Percentiles rank a stretch among this genome's conserved stretches.
These are phyloP conservation scores for Indicator maculatus DNA, from an alignment of 2,113 vertebrate species.

Conservation along the genomic window DNA sequence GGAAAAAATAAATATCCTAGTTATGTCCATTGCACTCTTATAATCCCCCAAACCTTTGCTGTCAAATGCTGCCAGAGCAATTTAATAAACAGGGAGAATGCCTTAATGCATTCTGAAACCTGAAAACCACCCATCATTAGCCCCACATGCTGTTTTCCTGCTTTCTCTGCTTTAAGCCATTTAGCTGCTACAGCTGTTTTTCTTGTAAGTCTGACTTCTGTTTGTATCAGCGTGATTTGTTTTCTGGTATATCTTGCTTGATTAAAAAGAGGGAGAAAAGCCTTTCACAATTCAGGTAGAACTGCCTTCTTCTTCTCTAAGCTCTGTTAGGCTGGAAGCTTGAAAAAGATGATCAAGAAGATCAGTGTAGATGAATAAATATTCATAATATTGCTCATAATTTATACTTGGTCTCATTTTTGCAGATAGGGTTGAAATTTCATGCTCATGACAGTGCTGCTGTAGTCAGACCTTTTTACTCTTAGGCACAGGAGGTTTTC, in stretches of 20 bases:
- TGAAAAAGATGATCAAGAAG: constrained; percentile 45
- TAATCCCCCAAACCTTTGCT: constrained; percentile 61
- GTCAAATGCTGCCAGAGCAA: constrained; percentile 66
- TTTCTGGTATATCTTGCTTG: constrained; percentile 43
- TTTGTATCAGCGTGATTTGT: constrained; percentile 67
- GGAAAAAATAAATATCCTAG: constrained; percentile 12
- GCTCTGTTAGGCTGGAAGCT: constrained; percentile 9
- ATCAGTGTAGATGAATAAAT: constrained; percentile 56
- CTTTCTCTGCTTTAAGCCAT: constrained; percentile 64
- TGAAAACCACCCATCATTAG: constrained; percentile 67
- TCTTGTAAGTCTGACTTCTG: constrained; percentile 49
- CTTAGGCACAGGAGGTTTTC: neutral
- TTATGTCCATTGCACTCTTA: constrained; percentile 48
- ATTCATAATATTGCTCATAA: constrained; percentile 59
- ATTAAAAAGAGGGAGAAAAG: constrained; percentile 57
- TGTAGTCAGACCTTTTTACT: constrained; percentile 8
- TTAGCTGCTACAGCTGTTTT: constrained; percentile 67
- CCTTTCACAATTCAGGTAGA: constrained; percentile 33
- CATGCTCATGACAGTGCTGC: neutral
- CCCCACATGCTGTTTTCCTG: constrained; percentile 57
- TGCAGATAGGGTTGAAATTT: constrained; percentile 12
- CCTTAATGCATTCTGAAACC: constrained; percentile 70
- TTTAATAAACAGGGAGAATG: constrained; percentile 61
- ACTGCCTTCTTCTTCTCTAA: neutral
- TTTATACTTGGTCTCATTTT: constrained; percentile 40